Base-by-base conservation (phyloP, 2,888 invertebrate species). In the Electrophaes corylata region DNA sequence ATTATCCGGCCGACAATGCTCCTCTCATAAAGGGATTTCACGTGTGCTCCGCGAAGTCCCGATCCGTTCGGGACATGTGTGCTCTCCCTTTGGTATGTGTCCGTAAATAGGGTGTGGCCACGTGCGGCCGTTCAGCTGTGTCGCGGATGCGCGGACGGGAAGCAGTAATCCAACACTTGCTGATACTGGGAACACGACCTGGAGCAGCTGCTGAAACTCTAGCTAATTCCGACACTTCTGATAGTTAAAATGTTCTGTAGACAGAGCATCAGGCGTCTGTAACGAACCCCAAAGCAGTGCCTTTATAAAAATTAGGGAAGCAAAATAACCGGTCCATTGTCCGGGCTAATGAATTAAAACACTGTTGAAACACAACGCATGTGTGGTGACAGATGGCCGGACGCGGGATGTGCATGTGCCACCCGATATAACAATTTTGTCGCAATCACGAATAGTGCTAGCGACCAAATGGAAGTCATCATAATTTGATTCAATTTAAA, bases 51-150 rank as follows among this genome's bases (percentile, higher is more conserved):
- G 88, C 90, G 73, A 87, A 88, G 89, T 90, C 88, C 84, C 90
- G 88, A 90, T 89, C 87, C 84, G 89, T 88, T 87, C 88, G 84
- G 89, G 89, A 91, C 91, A 91, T 91, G 88, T 91, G 91, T 79
- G 88, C 82, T 83, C 90, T 89, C 90, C 90, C 91, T 89, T 81
- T 73, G 83, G 83, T 83, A 84, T 86, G 88, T 84, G 77, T 90
- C 91, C 90, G 91, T 91, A 91, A 91, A 91, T 91, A 91, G 91
- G 91, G 91, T 88, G 83, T 88, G 85, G 86, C 90, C 91, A 91
- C 91, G 91, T 91, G 91, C 89, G 88, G 83, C 81, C 84, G 90
- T 76, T 88, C 91, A 90, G 91, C 90, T 90, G 91, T 84, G 85
- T 73, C 87, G 84, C 90, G 91, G 91, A 89, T 90, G 77, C 80